phyloP scores from a whole-genome alignment of 1,140 invertebrate species.

The Zelostemma sp. region DNA sequence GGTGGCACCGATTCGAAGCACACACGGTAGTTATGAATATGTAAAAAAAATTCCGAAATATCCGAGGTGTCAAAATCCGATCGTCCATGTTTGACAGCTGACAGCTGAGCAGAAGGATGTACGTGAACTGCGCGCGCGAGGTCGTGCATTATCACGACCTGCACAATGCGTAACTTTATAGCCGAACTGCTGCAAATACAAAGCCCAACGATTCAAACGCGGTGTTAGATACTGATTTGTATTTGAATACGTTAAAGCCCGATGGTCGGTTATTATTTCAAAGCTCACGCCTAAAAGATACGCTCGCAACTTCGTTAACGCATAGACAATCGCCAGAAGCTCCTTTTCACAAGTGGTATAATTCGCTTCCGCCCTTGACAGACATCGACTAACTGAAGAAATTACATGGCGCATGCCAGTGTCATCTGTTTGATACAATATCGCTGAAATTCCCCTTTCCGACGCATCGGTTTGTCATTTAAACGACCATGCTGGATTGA shows the following conservation, averaged over 20 bases:
- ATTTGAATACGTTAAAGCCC: too few relatives aligned
- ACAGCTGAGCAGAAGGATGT: too few relatives aligned
- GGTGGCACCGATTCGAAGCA: too few relatives aligned
- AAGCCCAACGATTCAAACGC: too few relatives aligned
- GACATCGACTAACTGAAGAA: slow-evolving; percentile 12
- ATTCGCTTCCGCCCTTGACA: slow-evolving; percentile 1
- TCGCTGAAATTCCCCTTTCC: slow-evolving; percentile 17
- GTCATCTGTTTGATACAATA: slow-evolving; percentile 19
- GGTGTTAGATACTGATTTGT: slow-evolving; percentile 57
- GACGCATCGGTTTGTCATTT: slow-evolving; percentile 16
- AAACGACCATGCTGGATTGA: slow-evolving; percentile 5
- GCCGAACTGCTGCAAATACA: slow-evolving; percentile 64
- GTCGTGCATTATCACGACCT: slow-evolving; percentile 29
- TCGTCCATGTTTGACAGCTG: too few relatives aligned
- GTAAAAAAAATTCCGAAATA: too few relatives aligned
- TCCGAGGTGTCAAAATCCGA: too few relatives aligned
- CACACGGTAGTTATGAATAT: too few relatives aligned
- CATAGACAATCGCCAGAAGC: slow-evolving; percentile 51
- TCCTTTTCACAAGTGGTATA: too few relatives aligned
- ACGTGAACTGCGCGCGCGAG: too few relatives aligned
- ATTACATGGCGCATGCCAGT: slow-evolving; percentile 4
- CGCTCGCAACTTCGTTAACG: slow-evolving; percentile 52
- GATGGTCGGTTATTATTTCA: too few relatives aligned
- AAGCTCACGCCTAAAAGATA: slow-evolving; percentile 35
- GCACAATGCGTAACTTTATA: slow-evolving; percentile 58